Conservation (phyloP, 2,113 vertebrate species). For the Psammodynastes pulverulentus region DNA sequence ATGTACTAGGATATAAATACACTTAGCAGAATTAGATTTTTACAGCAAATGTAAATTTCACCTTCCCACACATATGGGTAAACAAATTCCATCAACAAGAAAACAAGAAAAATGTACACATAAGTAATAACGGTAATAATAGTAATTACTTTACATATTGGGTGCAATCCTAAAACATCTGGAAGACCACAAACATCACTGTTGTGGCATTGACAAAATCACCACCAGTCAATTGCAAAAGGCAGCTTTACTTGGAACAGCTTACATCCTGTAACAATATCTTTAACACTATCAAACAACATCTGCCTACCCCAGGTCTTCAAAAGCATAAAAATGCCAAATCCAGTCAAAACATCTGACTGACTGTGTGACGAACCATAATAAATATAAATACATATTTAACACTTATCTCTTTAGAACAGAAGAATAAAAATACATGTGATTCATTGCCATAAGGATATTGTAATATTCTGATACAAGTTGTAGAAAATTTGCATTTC, state of each 20-base stretch:
- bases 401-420: conserved; percentile 20
- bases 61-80: conserved; percentile 35
- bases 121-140: background rate
- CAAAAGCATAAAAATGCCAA: background rate
- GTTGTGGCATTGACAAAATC: background rate
- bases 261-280: background rate
- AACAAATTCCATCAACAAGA: conserved; percentile 27
- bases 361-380: background rate
- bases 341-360: background rate
- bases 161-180: background rate
- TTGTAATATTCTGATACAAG: background rate
- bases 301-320: background rate
- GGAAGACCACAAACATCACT: background rate
- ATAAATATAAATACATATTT: background rate
- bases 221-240: background rate
- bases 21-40: conserved; percentile 24
- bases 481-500: conserved; percentile 17
- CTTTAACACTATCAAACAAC: background rate
- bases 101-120: conserved; percentile 28
- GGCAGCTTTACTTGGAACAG: background rate
- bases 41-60: conserved; percentile 31
- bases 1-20: conserved; percentile 29
- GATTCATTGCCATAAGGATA: background rate
- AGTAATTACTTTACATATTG: background rate
- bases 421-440: conserved; percentile 6